These are phyloP conservation scores for Tetragonula carbonaria DNA, from an alignment of 2,888 invertebrate genomes.

Conservation along the genomic window DNA sequence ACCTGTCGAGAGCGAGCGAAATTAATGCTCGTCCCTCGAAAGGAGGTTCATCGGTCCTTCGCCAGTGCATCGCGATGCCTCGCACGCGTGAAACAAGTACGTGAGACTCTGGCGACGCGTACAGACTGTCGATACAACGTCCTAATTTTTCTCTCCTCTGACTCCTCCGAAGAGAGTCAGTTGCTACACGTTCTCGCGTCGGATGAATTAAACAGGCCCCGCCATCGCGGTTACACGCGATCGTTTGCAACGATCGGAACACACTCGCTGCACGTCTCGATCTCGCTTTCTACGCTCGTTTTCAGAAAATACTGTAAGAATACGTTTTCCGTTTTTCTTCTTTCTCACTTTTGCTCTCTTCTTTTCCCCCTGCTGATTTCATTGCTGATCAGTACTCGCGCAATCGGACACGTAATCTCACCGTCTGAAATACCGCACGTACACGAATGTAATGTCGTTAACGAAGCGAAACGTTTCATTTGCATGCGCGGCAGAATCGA, in stretches of 20 bases:
- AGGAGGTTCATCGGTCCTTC: slow-evolving; percentile 58
- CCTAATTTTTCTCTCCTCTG: slow-evolving; percentile 63
- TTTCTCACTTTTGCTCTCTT: neutral
- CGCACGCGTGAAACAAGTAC: slow-evolving; percentile 74
- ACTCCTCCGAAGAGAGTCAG: neutral
- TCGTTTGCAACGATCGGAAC: slow-evolving; percentile 22
- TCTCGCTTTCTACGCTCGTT: slow-evolving; percentile 28
- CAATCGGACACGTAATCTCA: slow-evolving; percentile 13
- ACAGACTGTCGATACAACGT: slow-evolving; percentile 66
- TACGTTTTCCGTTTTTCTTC: neutral
- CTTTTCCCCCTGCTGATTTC: no score
- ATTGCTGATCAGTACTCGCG: no score
- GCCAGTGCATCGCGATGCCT: slow-evolving; percentile 70
- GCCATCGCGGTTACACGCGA: neutral
- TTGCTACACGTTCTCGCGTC: slow-evolving; percentile 38
- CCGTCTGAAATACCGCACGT: slow-evolving; percentile 30
- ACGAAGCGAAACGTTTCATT: slow-evolving; percentile 27
- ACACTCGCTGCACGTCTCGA: neutral
- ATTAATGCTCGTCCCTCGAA: slow-evolving; percentile 44
- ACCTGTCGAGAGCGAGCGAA: slow-evolving; percentile 47
- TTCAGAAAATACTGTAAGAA: slow-evolving; percentile 11
- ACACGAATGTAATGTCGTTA: neutral
- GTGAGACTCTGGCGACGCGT: slow-evolving; percentile 69
- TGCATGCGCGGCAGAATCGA: slow-evolving; percentile 2
- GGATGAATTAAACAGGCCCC: slow-evolving; percentile 34